These are phyloP conservation scores for Cheirogaleus medius DNA, from an alignment of 2,113 vertebrate species.

Conservation along the genomic window DNA sequence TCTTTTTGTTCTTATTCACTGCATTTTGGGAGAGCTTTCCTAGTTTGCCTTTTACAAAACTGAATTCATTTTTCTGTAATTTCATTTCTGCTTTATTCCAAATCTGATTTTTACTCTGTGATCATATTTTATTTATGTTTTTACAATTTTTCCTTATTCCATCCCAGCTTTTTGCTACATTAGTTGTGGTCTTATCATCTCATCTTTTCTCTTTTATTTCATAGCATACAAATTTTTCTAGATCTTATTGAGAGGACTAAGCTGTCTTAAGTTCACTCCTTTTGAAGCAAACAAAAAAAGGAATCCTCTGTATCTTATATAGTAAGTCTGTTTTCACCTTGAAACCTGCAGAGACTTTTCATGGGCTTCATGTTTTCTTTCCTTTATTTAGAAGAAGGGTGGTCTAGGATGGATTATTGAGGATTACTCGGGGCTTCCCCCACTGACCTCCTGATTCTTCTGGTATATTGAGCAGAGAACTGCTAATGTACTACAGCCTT, in stretches of 20 bases:
- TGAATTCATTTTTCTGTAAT: background rate
- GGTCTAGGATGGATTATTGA: background rate
- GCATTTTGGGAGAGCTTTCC: background rate
- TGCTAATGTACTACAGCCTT: background rate
- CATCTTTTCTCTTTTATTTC: background rate
- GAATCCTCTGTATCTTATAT: background rate
- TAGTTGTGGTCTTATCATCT: background rate
- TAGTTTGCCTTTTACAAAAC: background rate
- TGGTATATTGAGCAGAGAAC: background rate
- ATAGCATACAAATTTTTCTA: background rate
- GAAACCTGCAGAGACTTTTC: background rate
- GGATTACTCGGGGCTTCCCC: background rate
- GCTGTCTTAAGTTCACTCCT: background rate
- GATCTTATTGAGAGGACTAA: background rate
- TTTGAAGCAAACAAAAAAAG: background rate
- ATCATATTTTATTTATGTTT: background rate
- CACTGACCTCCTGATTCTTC: background rate
- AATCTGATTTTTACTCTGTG: conserved; percentile 12
- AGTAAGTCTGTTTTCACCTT: background rate
- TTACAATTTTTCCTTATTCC: background rate
- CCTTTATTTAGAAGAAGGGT: background rate
- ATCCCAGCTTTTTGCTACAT: background rate
- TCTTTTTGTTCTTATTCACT: background rate
- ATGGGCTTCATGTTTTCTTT: background rate
- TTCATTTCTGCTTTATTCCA: background rate